phyloP scores from a whole-genome alignment of 2,888 invertebrate species.

The Arrhopalites spinosus region DNA sequence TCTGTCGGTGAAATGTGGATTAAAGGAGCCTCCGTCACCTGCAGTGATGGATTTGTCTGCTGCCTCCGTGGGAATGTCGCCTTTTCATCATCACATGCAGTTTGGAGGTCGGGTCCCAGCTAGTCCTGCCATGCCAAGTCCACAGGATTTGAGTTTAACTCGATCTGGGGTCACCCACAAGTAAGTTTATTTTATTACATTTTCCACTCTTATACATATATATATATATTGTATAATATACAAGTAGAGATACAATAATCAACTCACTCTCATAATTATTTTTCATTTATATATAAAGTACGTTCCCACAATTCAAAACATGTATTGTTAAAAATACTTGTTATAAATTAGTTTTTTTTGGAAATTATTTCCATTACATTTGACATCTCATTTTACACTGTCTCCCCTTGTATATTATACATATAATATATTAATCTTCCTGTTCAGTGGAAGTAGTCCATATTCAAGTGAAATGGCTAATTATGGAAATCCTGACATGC shows the following conservation, averaged over 20 bases:
- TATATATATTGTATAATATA: not conserved
- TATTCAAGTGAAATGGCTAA: slow-evolving; percentile 41
- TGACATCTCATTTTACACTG: not conserved
- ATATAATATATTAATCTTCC: not conserved
- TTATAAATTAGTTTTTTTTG: too few relatives aligned
- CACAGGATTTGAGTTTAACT: slow-evolving; percentile 45
- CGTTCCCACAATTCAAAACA: too few relatives aligned
- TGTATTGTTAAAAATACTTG: too few relatives aligned
- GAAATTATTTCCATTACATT: not conserved
- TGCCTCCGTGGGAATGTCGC: slow-evolving; percentile 44
- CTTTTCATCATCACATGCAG: slow-evolving; percentile 44
- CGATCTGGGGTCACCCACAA: slow-evolving; percentile 43
- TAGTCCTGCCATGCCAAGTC: slow-evolving; percentile 46
- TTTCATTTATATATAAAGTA: too few relatives aligned
- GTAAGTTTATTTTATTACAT: slow-evolving; percentile 26
- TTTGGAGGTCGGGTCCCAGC: slow-evolving; percentile 41
- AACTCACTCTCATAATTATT: not conserved
- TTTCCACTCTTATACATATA: not conserved
- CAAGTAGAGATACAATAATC: not conserved
- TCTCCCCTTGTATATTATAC: not conserved
- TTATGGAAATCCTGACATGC: slow-evolving; percentile 44
- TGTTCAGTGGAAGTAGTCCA: slow-evolving; percentile 43
- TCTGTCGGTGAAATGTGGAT: slow-evolving; percentile 72
- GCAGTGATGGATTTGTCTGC: slow-evolving; percentile 50
- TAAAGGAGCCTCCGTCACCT: slow-evolving; percentile 49